Evolutionary conservation across 2,113 vertebrate genomes (phyloP).

Genomic region (Dasypus novemcinctus): DNA sequence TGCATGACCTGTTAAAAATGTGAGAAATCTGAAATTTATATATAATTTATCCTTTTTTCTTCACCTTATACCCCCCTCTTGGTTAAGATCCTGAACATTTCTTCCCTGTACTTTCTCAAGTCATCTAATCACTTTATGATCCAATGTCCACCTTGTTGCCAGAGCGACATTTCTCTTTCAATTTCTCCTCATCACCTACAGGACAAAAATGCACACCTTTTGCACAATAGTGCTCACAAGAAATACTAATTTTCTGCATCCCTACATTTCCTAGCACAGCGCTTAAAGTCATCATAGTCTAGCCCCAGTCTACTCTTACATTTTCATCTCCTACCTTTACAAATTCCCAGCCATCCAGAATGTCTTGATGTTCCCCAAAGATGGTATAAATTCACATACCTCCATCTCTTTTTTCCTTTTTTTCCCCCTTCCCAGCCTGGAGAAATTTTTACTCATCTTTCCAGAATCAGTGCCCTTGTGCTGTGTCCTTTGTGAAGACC

Average conservation of each 20-base stretch:
- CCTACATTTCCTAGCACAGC: neutral
- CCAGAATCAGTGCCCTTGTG: neutral
- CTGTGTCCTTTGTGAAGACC: neutral
- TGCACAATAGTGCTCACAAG: neutral
- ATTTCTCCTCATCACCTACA: neutral
- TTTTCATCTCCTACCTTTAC: neutral
- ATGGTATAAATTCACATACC: neutral
- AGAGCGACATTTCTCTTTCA: neutral
- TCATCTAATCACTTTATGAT: neutral
- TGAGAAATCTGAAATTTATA: neutral
- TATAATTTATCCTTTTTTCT: neutral
- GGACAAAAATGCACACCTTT: neutral
- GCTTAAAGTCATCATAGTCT: neutral
- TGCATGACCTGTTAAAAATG: neutral
- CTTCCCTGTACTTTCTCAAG: neutral
- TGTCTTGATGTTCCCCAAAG: neutral
- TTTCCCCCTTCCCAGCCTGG: neutral
- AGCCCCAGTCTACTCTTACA: neutral
- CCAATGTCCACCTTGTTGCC: neutral
- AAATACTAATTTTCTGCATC: neutral
- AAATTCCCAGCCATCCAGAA: neutral
- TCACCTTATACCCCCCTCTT: neutral
- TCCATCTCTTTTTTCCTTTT: neutral
- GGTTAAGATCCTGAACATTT: neutral
- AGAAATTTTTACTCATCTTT: neutral